These are phyloP conservation scores for Tuberolachnus salignus DNA, from an alignment of 2,888 invertebrate species.

Conservation along the genomic window DNA sequence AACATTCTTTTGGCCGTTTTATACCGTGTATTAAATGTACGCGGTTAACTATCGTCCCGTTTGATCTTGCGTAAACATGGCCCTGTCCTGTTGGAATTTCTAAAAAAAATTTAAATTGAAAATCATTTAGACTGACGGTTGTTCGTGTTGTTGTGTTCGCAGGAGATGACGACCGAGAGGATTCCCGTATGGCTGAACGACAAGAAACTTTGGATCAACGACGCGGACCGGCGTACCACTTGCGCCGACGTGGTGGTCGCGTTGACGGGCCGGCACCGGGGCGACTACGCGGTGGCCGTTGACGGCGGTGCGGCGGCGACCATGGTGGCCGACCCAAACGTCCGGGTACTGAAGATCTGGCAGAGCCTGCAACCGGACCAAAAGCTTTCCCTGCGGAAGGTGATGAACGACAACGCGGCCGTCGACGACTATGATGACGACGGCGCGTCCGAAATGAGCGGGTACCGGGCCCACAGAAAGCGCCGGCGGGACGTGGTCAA, in stretches of 20 bases:
- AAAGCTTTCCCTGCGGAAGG: slow-evolving; percentile 63
- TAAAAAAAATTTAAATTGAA: no score
- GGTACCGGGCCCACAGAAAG: slow-evolving; percentile 53
- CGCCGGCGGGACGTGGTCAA: slow-evolving; percentile 55
- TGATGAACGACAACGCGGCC: slow-evolving; percentile 59
- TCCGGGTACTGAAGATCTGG: slow-evolving; percentile 83
- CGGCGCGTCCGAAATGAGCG: slow-evolving; percentile 53
- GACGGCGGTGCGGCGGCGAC: slow-evolving; percentile 79
- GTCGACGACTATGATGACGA: slow-evolving; percentile 1
- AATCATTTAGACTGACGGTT: no score
- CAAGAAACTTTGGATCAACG: slow-evolving; percentile 80
- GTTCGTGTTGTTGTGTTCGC: background rate
- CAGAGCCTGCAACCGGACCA: slow-evolving; percentile 73
- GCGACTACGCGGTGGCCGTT: slow-evolving; percentile 72
- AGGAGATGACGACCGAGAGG: slow-evolving; percentile 62
- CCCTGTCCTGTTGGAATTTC: no score
- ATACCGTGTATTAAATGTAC: no score
- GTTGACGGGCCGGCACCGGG: slow-evolving; percentile 65
- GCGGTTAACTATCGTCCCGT: no score
- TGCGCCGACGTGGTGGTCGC: slow-evolving; percentile 80
- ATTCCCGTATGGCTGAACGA: slow-evolving; percentile 78
- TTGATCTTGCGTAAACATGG: no score
- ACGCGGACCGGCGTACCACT: slow-evolving; percentile 76
- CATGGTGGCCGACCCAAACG: slow-evolving; percentile 73
- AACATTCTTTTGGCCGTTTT: no score